Evolutionary conservation across 2,888 invertebrate species (phyloP).

Genomic region (Lasioglossum oenotherae): DNA sequence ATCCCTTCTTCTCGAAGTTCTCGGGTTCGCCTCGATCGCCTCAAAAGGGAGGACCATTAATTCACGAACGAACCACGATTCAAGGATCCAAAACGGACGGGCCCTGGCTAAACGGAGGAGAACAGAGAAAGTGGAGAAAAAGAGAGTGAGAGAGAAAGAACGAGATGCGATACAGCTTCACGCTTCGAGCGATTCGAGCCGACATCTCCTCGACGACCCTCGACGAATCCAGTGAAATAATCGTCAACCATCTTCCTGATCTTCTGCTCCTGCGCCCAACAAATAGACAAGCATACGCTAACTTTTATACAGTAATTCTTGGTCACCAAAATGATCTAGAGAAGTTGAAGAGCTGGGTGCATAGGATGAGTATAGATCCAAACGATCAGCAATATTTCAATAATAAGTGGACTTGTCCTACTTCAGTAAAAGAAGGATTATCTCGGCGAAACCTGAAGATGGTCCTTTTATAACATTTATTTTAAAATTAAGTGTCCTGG

Average conservation of each 20-base stretch:
- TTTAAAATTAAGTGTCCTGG: not conserved
- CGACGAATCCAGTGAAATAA: not conserved
- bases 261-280: not conserved
- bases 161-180: not conserved
- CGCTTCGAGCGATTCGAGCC: constrained; percentile 13
- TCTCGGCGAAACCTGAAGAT: no score
- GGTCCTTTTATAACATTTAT: no score
- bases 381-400: not conserved
- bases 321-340: no score
- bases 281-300: no score
- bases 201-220: not conserved
- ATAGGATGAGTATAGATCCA: no score
- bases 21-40: constrained; percentile 15
- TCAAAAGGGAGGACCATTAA: constrained; percentile 27
- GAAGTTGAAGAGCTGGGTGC: no score
- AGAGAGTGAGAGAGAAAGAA: not conserved
- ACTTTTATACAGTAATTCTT: no score
- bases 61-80: constrained; percentile 26
- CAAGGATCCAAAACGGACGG: constrained; percentile 27
- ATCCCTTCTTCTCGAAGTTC: constrained; percentile 18
- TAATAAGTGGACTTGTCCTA: not conserved
- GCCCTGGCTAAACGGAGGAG: not conserved
- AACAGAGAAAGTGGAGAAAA: not conserved
- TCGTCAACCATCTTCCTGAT: not conserved
- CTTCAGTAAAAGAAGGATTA: no score